These are phyloP conservation scores for Temnothorax unifasciatus DNA, from an alignment of 2,888 invertebrate genomes.

Conservation along the genomic window DNA sequence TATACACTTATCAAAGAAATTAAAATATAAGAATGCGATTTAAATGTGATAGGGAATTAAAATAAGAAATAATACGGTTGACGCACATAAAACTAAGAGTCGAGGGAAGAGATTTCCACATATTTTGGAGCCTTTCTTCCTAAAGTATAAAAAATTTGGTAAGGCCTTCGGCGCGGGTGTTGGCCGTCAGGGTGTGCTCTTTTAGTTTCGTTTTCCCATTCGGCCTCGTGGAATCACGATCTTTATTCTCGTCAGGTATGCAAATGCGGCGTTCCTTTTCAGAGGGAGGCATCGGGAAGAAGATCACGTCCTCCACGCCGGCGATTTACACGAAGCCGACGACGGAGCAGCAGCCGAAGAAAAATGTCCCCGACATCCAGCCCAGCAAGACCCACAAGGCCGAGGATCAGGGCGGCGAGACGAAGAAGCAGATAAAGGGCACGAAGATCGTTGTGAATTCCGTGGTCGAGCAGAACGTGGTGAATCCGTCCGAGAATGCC, in stretches of 20 bases:
- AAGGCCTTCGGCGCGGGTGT: constrained; percentile 17
- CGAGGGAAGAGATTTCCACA: neutral
- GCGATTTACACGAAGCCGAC: constrained; percentile 83
- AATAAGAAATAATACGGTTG: neutral
- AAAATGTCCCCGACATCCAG: constrained; percentile 80
- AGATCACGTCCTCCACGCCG: constrained; percentile 64
- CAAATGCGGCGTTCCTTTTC: constrained; percentile 41
- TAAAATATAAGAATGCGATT: constrained; percentile 2
- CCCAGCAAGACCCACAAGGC: constrained; percentile 83
- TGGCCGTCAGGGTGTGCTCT: neutral
- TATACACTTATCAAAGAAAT: no score
- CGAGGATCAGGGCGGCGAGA: constrained; percentile 78
- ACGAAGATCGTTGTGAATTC: constrained; percentile 83
- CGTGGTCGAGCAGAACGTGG: constrained; percentile 79
- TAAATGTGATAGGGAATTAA: neutral
- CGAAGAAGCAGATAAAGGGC: constrained; percentile 78
- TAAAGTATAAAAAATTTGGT: neutral
- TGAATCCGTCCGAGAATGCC: constrained; percentile 74
- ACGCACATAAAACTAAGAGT: neutral
- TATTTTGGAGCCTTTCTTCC: neutral
- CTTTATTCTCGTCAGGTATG: constrained; percentile 40
- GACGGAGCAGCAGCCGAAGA: constrained; percentile 73
- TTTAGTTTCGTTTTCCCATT: constrained; percentile 9
- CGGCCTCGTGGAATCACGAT: neutral
- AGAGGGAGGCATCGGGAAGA: constrained; percentile 66